Evolutionary conservation across 2,113 vertebrate genomes (phyloP), one percentile per base, ranked within the genome.

Genomic region (Paradoxurus hermaphroditus): DNA sequence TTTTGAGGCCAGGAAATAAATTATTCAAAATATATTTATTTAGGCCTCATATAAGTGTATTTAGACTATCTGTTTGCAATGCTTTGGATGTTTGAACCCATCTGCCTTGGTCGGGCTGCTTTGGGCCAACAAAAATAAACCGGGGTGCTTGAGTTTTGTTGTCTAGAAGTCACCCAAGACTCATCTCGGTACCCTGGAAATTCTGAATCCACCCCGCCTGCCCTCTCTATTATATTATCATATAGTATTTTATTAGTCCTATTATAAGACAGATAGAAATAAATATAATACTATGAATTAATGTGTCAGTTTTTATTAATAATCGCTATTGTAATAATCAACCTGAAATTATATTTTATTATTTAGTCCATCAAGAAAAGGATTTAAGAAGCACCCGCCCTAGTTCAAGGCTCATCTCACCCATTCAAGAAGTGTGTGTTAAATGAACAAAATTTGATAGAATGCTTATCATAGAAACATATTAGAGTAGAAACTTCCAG

Each of bases 21-120:
- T 90, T 41, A 90, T 95, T 94, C n/a, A 77, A 90, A 92, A 67
- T 83, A 8, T 86, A 36, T 88, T 82, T 86, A 91, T 67, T 39
- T 68, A 56, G 49, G 0, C 0, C 25, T 79, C 34, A 7, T 79
- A 1, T 67, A 51, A 91, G 31, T 92, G n/a, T 87, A 23, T 73
- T 15, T 15, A 70, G 34, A 51, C 31, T 63, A n/a, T 51, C 62
- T 79, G 4, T 94, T 70, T 23, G 49, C 1, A 85, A 49, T 41
- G 59, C 4, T 12, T 23, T 79, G 18, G 23, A 41, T 21, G 25
- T 70, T 78, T 59, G 59, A 82, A n/a, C 49, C 49, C 68, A 9
- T 14, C 44, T 36, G 36, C 16, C 56, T 89, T 1, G 51, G 46
- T 10, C 49, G 63, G 29, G 27, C 21, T 63, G 16, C 39, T 78